Evolutionary conservation across 1,140 invertebrate genomes (phyloP), one percentile per base, ranked within the genome.

Genomic region (Ceratina japonica): DNA sequence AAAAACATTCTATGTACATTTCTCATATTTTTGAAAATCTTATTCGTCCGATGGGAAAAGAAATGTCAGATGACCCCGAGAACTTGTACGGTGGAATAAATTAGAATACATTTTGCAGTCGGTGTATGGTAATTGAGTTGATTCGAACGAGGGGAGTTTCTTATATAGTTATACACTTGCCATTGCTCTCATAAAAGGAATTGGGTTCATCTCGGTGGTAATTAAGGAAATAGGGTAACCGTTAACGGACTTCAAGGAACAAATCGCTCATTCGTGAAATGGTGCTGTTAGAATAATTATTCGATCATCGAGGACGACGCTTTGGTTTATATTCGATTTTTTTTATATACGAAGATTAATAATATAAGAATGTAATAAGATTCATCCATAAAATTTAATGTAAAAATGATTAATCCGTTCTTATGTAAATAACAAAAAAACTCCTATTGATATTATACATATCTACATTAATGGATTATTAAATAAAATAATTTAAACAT

Each of bases 81-180:
- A 44, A 44, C 37, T 44, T 51, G 18, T 22, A 8, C 31, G 37
- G n/a, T 44, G 18, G 81, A 69, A 83, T 83, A 80, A 72, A 83
- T 80, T 83, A 80, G 68, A 80, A 80, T 83, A 80, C 77, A 80
- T 83, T 83, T 80, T 8, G 16, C 54, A 58, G 74, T 22, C 64
- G 51, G 63, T 75, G 52, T 65, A 75, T 73, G 71, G 24, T 73
- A 73, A 73, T 20, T 10, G 7, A 1, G 18, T 59, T 58, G 31
- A 52, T 51, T 52, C 27, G 15, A 49, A 5, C 22, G 63, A 75
- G 58, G 49, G 52, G 63, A 58, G 20, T 27, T 54, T 24, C 61
- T 1, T 2, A n/a, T n/a, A n/a, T n/a, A 27, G 27, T 20, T 1
- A 3, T 63, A 16, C 18, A 18, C 52, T 15, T 44, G 31, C 18